Evolutionary conservation across 2,888 invertebrate species (phyloP).

Genomic region (Aelia acuminata): DNA sequence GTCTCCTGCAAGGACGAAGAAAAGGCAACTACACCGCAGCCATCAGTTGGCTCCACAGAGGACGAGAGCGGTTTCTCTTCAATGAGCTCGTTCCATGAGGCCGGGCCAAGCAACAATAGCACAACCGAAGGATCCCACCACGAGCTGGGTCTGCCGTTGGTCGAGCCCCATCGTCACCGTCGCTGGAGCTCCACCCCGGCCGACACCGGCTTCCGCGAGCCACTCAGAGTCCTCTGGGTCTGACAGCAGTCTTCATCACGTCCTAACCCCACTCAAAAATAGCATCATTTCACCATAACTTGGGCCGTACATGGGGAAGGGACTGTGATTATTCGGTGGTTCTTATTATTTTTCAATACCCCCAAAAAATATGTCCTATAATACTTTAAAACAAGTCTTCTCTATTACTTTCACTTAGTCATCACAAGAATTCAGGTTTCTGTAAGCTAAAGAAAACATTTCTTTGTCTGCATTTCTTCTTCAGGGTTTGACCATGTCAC

Average conservation of each 20-base stretch:
- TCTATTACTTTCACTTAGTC: neutral
- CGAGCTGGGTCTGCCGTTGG: constrained; percentile 67
- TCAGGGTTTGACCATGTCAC: no score
- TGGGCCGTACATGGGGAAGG: neutral
- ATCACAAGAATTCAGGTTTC: neutral
- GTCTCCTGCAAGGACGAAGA: constrained; percentile 65
- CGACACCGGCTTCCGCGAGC: constrained; percentile 64
- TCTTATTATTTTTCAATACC: no score
- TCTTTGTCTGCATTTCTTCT: no score
- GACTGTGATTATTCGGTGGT: neutral
- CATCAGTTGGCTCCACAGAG: constrained; percentile 71
- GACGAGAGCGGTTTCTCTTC: constrained; percentile 90
- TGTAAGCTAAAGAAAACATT: no score
- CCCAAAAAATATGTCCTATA: neutral
- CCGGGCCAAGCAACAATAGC: neutral
- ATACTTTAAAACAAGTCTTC: neutral
- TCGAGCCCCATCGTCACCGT: constrained; percentile 64
- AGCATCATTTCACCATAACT: constrained; percentile 54
- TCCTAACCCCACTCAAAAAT: constrained; percentile 55
- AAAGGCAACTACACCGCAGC: constrained; percentile 67
- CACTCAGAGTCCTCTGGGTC: constrained; percentile 66
- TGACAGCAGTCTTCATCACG: constrained; percentile 62
- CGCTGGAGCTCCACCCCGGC: constrained; percentile 66
- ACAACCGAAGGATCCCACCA: constrained; percentile 65
- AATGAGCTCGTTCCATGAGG: constrained; percentile 86